Conservation (phyloP, 2,113 vertebrate species). For the Bostrychus sinensis region DNA sequence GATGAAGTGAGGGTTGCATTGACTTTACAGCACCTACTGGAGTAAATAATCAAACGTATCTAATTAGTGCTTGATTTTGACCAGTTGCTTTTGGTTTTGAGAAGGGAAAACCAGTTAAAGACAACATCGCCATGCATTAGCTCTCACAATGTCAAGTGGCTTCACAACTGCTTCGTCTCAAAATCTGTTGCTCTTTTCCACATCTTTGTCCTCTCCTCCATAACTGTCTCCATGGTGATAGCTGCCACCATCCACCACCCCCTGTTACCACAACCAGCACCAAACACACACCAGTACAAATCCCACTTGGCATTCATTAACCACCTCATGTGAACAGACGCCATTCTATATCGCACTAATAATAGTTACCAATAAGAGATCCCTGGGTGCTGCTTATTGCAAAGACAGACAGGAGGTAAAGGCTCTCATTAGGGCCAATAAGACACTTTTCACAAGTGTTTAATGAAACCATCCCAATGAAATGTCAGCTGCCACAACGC, state of each 20-base stretch:
- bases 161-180: background rate
- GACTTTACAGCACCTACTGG: too few relatives aligned
- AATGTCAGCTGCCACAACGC: slow-evolving; percentile 41
- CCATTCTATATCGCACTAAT: slow-evolving; percentile 61
- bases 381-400: slow-evolving; percentile 26
- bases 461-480: slow-evolving; percentile 36
- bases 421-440: slow-evolving; percentile 52
- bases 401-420: slow-evolving; percentile 34
- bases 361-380: slow-evolving; percentile 67
- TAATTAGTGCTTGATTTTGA: too few relatives aligned
- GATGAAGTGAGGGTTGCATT: too few relatives aligned
- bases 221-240: slow-evolving; percentile 76
- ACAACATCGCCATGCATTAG: background rate
- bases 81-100: too few relatives aligned
- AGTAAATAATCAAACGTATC: too few relatives aligned
- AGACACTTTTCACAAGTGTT: slow-evolving; percentile 36
- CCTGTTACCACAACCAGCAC: slow-evolving; percentile 25
- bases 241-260: slow-evolving; percentile 49
- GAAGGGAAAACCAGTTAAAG: too few relatives aligned
- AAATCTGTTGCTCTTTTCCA: slow-evolving; percentile 5
- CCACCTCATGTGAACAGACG: slow-evolving; percentile 27
- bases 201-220: slow-evolving; percentile 1
- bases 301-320: slow-evolving; percentile 20
- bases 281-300: slow-evolving; percentile 27
- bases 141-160: background rate